Conservation (phyloP, 2,888 invertebrate species). For the Lepas anatifera region DNA sequence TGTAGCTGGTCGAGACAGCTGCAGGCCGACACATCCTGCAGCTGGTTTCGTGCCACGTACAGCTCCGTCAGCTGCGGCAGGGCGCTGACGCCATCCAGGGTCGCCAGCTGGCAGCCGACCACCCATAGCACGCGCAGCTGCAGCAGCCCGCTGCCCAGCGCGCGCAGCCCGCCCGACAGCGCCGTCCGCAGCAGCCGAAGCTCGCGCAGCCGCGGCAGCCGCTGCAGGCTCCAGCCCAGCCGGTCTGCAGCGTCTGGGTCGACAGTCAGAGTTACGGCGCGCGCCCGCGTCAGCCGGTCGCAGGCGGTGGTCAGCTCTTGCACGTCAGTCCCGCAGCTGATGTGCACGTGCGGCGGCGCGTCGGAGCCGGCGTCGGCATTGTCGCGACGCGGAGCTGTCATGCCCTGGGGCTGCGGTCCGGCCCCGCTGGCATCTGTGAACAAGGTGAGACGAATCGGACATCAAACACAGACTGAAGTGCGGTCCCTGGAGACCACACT, state of each 20-base stretch:
- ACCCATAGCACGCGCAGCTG: constrained; percentile 6
- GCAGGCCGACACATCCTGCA: background rate
- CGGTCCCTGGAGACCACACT: too few relatives aligned
- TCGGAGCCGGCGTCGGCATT: background rate
- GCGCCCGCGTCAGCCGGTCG: background rate
- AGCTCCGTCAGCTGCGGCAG: background rate
- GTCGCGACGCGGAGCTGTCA: background rate
- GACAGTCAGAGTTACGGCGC: background rate
- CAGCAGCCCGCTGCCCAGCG: background rate
- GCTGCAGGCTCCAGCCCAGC: background rate
- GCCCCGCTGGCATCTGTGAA: too few relatives aligned
- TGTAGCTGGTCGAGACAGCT: background rate
- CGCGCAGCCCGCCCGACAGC: constrained; percentile 1
- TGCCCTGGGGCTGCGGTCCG: background rate
- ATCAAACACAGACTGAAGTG: too few relatives aligned
- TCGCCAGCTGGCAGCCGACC: background rate
- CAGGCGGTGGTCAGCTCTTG: background rate
- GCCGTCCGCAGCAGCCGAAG: background rate
- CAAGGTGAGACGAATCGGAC: too few relatives aligned
- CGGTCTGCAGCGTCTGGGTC: background rate
- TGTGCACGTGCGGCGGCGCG: background rate
- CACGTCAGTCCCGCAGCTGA: background rate
- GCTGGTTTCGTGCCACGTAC: background rate
- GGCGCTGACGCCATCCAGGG: background rate
- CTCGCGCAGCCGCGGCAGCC: background rate